Conservation (phyloP, 1,140 invertebrate genomes). For the Magallana gigas region DNA sequence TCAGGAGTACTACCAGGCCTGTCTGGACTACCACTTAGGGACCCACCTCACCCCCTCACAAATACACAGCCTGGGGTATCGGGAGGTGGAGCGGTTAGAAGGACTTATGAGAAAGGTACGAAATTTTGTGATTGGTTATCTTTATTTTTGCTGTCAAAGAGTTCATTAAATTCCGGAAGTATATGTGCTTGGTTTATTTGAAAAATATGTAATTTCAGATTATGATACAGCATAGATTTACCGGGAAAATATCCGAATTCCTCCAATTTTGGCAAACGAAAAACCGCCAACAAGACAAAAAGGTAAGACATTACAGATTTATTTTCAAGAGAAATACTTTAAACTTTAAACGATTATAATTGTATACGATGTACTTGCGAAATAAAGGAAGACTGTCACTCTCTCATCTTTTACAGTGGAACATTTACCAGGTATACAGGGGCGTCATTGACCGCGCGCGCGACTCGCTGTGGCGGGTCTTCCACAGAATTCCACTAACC, state of each 20-base stretch:
- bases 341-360: too few species aligned
- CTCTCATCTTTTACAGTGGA: background rate
- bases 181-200: background rate
- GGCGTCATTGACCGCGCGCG: background rate
- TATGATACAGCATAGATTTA: background rate
- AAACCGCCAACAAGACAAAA: background rate
- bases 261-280: too few species aligned
- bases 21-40: conserved; percentile 77
- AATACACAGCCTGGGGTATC: conserved; percentile 76
- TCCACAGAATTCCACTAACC: background rate
- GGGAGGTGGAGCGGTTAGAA: conserved; percentile 77
- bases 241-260: background rate
- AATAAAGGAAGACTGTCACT: too few species aligned
- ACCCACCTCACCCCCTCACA: conserved; percentile 70
- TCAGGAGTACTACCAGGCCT: conserved; percentile 75
- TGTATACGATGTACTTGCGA: too few species aligned
- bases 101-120: conserved; percentile 75
- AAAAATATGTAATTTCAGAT: background rate
- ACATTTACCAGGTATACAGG: background rate
- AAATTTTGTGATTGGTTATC: background rate
- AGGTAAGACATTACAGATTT: background rate
- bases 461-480: background rate
- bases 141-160: too few species aligned
- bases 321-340: too few species aligned
- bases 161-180: too few species aligned